Evolutionary conservation across 1,140 invertebrate genomes (phyloP).

Genomic region (Drosophila ercepeae): DNA sequence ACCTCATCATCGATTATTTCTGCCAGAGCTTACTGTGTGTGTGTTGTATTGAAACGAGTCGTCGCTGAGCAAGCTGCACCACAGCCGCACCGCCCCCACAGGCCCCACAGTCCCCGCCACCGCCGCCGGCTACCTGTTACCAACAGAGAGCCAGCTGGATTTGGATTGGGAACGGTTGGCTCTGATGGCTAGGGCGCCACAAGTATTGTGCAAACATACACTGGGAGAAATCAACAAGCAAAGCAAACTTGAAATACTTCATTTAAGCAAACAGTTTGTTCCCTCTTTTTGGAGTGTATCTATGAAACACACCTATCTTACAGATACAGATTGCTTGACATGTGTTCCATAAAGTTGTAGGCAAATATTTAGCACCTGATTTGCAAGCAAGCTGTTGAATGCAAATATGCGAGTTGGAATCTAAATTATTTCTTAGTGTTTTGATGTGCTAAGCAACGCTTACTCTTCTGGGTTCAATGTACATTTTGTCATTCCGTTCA

Average conservation of each 20-base stretch:
- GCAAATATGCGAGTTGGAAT: constrained; percentile 44
- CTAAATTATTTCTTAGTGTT: constrained; percentile 21
- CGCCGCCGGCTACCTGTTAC: constrained; percentile 38
- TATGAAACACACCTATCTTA: constrained; percentile 25
- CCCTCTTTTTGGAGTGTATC: constrained; percentile 1
- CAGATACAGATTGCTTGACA: constrained; percentile 49
- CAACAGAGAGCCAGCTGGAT: constrained; percentile 20
- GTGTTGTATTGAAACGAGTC: constrained; percentile 77
- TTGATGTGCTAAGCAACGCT: constrained; percentile 11
- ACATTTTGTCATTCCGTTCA: constrained; percentile 65
- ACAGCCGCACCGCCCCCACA: constrained; percentile 7
- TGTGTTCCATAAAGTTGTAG: constrained; percentile 65
- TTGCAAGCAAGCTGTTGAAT: constrained; percentile 64
- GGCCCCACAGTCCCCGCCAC: constrained; percentile 6
- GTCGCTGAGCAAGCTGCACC: constrained; percentile 48
- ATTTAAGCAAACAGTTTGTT: too few species aligned
- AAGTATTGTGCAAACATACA: constrained; percentile 71
- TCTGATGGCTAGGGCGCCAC: constrained; percentile 52
- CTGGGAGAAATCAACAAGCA: constrained; percentile 4
- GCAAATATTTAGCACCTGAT: constrained; percentile 69
- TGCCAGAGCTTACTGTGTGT: constrained; percentile 36
- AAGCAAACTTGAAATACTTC: background rate
- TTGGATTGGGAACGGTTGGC: background rate
- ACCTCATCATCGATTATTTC: constrained; percentile 84
- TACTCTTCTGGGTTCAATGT: constrained; percentile 62